Conservation (phyloP, 2,888 invertebrate species). For the Taphrorychus bicolor region DNA sequence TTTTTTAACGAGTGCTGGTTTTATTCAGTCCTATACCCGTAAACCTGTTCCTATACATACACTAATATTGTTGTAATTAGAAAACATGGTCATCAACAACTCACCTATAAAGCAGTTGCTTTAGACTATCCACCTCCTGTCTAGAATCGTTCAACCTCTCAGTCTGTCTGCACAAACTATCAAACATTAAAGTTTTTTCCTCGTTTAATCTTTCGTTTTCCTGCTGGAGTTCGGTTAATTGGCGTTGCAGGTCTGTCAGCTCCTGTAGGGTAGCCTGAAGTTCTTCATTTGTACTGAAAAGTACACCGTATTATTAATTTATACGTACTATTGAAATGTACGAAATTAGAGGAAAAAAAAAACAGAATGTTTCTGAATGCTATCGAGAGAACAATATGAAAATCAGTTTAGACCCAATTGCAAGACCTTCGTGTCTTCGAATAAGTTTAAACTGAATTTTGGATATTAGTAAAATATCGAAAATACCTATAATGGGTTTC, state of each 20-base stretch:
- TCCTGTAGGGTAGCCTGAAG: slow-evolving; percentile 94
- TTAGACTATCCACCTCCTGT: slow-evolving; percentile 83
- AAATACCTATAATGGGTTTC: slow-evolving; percentile 80
- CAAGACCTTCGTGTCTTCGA: too few species aligned
- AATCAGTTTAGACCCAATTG: too few species aligned
- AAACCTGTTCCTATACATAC: too few species aligned
- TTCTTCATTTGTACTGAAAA: slow-evolving; percentile 83
- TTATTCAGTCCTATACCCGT: too few species aligned
- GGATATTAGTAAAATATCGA: background rate
- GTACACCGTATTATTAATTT: background rate
- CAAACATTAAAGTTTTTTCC: slow-evolving; percentile 88
- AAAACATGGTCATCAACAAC: slow-evolving; percentile 53
- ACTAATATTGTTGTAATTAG: background rate
- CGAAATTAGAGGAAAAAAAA: too few species aligned
- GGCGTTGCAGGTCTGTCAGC: slow-evolving; percentile 86
- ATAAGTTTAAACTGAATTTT: too few species aligned
- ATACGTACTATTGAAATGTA: too few species aligned
- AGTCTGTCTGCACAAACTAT: slow-evolving; percentile 90
- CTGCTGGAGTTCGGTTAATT: slow-evolving; percentile 83
- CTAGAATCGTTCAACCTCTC: slow-evolving; percentile 90
- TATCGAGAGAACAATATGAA: too few species aligned
- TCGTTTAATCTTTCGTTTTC: slow-evolving; percentile 88
- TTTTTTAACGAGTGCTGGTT: too few species aligned
- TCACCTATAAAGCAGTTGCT: slow-evolving; percentile 77
- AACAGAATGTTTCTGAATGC: too few species aligned